A percentile compares a stretch with the other conserved stretches of the same genome.
phyloP scores from a whole-genome alignment of 2,113 vertebrate genomes.

The Zosterops pallidus region DNA sequence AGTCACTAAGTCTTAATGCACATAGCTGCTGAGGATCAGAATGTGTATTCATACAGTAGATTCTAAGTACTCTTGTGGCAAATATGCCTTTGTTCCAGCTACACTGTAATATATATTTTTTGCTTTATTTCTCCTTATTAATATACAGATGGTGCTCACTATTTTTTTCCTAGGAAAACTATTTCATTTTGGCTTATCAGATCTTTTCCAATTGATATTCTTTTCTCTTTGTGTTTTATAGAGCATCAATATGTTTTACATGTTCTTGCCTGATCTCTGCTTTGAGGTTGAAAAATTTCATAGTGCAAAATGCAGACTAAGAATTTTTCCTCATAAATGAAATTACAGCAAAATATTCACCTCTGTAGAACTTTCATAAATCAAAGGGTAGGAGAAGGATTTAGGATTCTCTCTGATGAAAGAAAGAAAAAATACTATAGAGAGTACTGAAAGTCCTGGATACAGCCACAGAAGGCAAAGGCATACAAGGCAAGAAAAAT shows the following conservation, averaged over 20 bases:
- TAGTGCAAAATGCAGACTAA: slow-evolving; percentile 9
- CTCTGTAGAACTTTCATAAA: not conserved
- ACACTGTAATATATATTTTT: not conserved
- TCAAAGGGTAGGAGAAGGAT: not conserved
- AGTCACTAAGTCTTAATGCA: not conserved
- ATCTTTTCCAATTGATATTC: not conserved
- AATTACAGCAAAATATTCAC: not conserved
- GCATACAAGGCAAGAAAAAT: not conserved
- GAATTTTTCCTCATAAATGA: slow-evolving; percentile 16
- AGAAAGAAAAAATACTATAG: not conserved
- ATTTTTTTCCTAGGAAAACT: not conserved
- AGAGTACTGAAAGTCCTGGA: not conserved
- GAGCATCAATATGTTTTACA: not conserved
- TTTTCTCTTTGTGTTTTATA: not conserved
- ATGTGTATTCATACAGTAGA: not conserved
- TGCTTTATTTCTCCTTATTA: not conserved
- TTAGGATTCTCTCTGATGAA: not conserved
- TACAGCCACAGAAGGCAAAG: not conserved
- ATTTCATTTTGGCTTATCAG: not conserved
- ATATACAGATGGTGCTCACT: not conserved
- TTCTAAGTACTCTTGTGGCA: not conserved
- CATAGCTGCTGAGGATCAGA: not conserved
- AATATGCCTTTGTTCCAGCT: not conserved
- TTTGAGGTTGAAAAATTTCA: not conserved
- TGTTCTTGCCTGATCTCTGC: not conserved